Percentiles rank a stretch among this genome's conserved stretches.
phyloP scores from a whole-genome alignment of 1,140 invertebrate genomes.

The Zaprionus lachaisei region DNA sequence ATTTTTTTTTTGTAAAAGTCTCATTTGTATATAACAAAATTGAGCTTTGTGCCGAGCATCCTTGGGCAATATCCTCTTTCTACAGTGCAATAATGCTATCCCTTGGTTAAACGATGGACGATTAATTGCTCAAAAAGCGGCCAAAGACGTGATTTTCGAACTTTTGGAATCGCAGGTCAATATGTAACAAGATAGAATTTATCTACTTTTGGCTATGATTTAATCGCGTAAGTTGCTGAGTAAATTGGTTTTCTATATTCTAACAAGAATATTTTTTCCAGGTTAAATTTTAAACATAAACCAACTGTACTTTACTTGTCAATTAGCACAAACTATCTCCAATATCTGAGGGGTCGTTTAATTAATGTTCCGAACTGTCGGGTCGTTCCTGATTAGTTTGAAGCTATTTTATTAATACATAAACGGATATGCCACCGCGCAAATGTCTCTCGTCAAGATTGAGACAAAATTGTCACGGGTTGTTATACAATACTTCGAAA shows the following conservation, averaged over 20 bases:
- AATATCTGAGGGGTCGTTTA: conserved; percentile 9
- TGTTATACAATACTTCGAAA: conserved; percentile 8
- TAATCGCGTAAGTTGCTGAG: not conserved
- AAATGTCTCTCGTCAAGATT: conserved; percentile 35
- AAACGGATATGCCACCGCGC: conserved; percentile 42
- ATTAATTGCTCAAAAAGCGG: not conserved
- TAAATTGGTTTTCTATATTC: not conserved
- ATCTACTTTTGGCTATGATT: not conserved
- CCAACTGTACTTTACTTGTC: conserved; percentile 32
- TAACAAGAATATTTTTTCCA: not conserved
- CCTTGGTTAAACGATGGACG: not conserved
- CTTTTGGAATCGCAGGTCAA: not conserved
- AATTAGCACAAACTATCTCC: conserved; percentile 27
- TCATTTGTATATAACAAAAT: not conserved
- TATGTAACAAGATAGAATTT: no score
- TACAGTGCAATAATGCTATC: no score
- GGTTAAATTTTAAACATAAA: conserved; percentile 8
- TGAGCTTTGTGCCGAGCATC: not conserved
- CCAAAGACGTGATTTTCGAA: not conserved
- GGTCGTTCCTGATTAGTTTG: conserved; percentile 34
- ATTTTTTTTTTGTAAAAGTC: not conserved
- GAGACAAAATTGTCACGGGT: conserved; percentile 39
- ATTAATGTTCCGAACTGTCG: conserved; percentile 35
- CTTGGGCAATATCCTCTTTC: not conserved
- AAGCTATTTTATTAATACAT: conserved; percentile 31